Base-by-base conservation (phyloP, 2,888 invertebrate genomes). In the Petrophora chlorosata region DNA sequence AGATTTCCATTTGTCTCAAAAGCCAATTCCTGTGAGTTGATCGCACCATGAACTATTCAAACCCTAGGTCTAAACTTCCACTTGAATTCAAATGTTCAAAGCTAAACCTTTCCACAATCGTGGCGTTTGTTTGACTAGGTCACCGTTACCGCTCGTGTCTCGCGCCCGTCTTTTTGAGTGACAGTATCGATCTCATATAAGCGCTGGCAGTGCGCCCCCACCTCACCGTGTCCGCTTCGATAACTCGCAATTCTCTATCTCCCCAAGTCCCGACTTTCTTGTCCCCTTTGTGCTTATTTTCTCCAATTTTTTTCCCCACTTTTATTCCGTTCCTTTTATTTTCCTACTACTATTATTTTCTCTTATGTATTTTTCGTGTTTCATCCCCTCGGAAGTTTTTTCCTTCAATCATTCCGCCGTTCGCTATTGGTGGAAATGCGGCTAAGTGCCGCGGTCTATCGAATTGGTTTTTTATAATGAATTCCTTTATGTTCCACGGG, bases 191-290 rank as follows among this genome's bases (percentile, higher is more conserved):
- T 85, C 85, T 77, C 76, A 76, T 73, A 82, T 85, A 85, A 86
- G 79, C 79, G 74, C 73, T 74, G 70, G 73, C 79, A 71, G 79
- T 70, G 76, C 75, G 60, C 83, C 70, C 85, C 86, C 74, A 77
- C 84, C 86, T 80, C 79, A 70, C 76, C 79, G 74, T 74, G 76
- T 76, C 77, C 87, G 86, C 88, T 82, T 83, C 88, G 86, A 87
- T 88, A 85, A 81, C 89, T 88, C 80, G 52, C 90, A 86, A 90
- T 90, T 86, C 85, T 86, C 87, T 90, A 90, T 90, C 89, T 87
- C 82, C 80, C 79, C 76, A 71, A 69, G 72, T 72, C 75, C 77
- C 79, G 79, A 82, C 82, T 83, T 82, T 82, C 83, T 81, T 83
- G 76, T 83, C 84, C 83, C 85, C 86, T 85, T 89, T 89, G 88